Base-by-base conservation (phyloP, 2,113 vertebrate genomes). In the Pantherophis guttatus region DNA sequence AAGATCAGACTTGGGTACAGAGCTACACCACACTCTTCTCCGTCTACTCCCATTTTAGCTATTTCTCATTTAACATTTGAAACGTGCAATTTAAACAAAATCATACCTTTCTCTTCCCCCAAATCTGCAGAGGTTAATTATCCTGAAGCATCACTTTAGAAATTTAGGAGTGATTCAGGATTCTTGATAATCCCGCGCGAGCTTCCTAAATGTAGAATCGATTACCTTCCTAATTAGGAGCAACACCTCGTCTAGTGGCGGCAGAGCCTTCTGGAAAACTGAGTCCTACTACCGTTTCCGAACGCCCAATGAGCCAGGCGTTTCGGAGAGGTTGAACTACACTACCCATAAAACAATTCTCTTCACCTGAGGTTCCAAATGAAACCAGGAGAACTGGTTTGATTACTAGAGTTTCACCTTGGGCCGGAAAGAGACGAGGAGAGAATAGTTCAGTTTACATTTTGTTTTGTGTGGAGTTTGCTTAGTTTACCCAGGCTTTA, bases 341-440 rank as follows among this genome's bases (percentile, higher is more conserved):
- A 95, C 95, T 96, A 96, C 97, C 98, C 98, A 98, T 88, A 96
- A 96, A 94, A 89, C 91, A 94, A 87, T 88, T 86, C 54, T 90
- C 26, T 91, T 91, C 59, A 93, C 55, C 94, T 93, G 85, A 54
- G 92, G 93, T 93, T 95, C 95, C 91, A 97, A 96, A 97, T 96
- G 97, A 98, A 98, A 98, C 97, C 93, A 91, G 87, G 48, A 90
- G 86, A 93, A 91, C 93, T 90, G 89, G 91, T 88, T 91, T 86
- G 65, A 19, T 12, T 70, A 50, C 57, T 92, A 55, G 87, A 97
- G 97, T 98, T 98, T 97, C 94, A 26, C 96, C 96, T 91, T 29
- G 91, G 93, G 75, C 52, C 62, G 94, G 92, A 87, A 62, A 92
- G 89, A 91, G 92, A 59, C 55, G 29, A 39, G 53, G 96, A 48